Evolutionary conservation across 2,888 invertebrate species (phyloP).

Genomic region (Dicycla oo): DNA sequence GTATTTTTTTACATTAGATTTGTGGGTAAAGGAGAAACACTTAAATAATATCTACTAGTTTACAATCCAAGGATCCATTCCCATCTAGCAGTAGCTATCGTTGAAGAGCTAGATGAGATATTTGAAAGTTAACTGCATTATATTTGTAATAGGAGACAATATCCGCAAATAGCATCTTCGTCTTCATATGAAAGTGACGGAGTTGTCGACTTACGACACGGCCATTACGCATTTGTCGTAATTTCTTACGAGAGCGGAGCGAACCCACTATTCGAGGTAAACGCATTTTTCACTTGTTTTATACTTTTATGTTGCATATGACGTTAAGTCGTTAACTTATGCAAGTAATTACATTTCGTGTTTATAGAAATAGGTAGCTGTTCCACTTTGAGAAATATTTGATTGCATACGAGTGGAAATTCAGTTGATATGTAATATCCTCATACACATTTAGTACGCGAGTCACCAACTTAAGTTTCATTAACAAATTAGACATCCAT

Average conservation of each 20-base stretch:
- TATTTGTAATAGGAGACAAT: slow-evolving; percentile 54
- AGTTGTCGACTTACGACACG: slow-evolving; percentile 83
- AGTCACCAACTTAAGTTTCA: slow-evolving; percentile 10
- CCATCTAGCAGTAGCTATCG: slow-evolving; percentile 18
- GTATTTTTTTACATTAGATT: neutral
- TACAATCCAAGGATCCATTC: neutral
- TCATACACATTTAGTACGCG: neutral
- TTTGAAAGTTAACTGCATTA: slow-evolving; percentile 64
- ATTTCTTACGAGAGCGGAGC: slow-evolving; percentile 84
- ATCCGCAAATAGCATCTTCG: slow-evolving; percentile 73
- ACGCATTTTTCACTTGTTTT: slow-evolving; percentile 63
- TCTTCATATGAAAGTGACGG: slow-evolving; percentile 75
- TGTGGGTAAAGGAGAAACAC: neutral
- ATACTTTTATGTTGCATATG: slow-evolving; percentile 56
- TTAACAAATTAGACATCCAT: slow-evolving; percentile 27
- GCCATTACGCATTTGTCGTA: slow-evolving; percentile 85
- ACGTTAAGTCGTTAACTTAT: slow-evolving; percentile 48
- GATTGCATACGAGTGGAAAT: slow-evolving; percentile 21
- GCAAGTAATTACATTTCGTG: slow-evolving; percentile 50
- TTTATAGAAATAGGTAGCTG: slow-evolving; percentile 43
- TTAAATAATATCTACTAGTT: slow-evolving; percentile 5
- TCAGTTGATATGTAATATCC: neutral
- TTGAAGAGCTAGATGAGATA: slow-evolving; percentile 22
- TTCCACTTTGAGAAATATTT: slow-evolving; percentile 35
- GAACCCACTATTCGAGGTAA: slow-evolving; percentile 76